These are phyloP conservation scores for Papilio polytes DNA, from an alignment of 1,140 invertebrate species.

Conservation along the genomic window DNA sequence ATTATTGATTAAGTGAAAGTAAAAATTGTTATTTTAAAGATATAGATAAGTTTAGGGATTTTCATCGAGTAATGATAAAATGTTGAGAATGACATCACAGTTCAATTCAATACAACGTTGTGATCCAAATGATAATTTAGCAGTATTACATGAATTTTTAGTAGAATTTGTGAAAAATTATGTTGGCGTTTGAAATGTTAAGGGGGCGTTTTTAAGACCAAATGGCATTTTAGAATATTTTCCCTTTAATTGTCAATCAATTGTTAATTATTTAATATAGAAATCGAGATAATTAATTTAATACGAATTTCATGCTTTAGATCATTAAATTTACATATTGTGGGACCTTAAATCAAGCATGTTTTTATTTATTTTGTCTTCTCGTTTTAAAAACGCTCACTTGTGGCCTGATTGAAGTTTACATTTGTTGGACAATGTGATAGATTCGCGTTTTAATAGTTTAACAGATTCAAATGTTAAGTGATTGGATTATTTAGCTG, in stretches of 20 bases:
- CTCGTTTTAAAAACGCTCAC: slow-evolving; percentile 14
- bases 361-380: not conserved
- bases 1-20: slow-evolving; percentile 79
- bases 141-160: slow-evolving; percentile 53
- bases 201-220: slow-evolving; percentile 30
- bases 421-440: slow-evolving; percentile 74
- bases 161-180: slow-evolving; percentile 17
- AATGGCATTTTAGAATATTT: not conserved
- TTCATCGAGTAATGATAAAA: slow-evolving; percentile 71
- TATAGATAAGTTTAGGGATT: slow-evolving; percentile 77
- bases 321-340: slow-evolving; percentile 7
- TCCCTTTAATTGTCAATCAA: not conserved
- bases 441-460: slow-evolving; percentile 65
- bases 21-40: slow-evolving; percentile 81
- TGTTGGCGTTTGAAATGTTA: slow-evolving; percentile 25
- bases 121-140: slow-evolving; percentile 44
- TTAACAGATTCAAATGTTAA: slow-evolving; percentile 57
- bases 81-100: slow-evolving; percentile 42
- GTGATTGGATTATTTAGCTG: slow-evolving; percentile 55
- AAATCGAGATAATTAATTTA: not conserved
- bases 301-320: not conserved
- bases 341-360: slow-evolving; percentile 16
- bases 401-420: slow-evolving; percentile 67
- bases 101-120: slow-evolving; percentile 43
- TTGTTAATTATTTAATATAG: not conserved